Conservation (phyloP, 2,113 vertebrate species). For the Pseudonaja textilis region DNA sequence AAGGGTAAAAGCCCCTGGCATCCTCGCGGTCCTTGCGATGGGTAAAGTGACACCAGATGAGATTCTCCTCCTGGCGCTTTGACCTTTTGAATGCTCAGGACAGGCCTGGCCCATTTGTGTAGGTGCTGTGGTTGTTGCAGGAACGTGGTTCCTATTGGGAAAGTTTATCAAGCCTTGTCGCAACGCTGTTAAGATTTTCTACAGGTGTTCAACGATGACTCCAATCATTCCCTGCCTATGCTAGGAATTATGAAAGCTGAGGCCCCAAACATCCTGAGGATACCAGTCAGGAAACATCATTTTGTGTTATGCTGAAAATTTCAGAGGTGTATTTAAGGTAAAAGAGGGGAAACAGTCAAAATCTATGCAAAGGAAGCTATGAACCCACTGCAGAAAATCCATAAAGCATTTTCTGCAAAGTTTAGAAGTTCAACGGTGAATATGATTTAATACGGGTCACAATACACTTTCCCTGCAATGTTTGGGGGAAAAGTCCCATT, state of each 20-base stretch:
- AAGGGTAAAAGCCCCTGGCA: background rate
- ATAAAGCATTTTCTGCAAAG: background rate
- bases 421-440: background rate
- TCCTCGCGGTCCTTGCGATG: background rate
- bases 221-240: background rate
- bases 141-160: background rate
- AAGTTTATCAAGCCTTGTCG: background rate
- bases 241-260: background rate
- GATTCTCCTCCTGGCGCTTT: background rate
- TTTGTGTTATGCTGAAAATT: background rate
- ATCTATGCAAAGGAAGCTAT: background rate
- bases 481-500: background rate
- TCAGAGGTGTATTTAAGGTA: background rate
- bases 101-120: background rate
- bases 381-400: background rate
- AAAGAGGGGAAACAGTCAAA: background rate
- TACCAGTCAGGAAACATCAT: background rate
- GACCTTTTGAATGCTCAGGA: background rate
- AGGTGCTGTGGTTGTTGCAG: background rate
- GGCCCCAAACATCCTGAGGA: background rate
- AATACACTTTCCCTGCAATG: background rate
- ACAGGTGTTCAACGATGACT: background rate
- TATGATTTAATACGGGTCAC: background rate
- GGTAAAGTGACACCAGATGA: background rate
- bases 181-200: background rate